phyloP scores from a whole-genome alignment of 1,140 invertebrate species.

The Hermetia illucens region DNA sequence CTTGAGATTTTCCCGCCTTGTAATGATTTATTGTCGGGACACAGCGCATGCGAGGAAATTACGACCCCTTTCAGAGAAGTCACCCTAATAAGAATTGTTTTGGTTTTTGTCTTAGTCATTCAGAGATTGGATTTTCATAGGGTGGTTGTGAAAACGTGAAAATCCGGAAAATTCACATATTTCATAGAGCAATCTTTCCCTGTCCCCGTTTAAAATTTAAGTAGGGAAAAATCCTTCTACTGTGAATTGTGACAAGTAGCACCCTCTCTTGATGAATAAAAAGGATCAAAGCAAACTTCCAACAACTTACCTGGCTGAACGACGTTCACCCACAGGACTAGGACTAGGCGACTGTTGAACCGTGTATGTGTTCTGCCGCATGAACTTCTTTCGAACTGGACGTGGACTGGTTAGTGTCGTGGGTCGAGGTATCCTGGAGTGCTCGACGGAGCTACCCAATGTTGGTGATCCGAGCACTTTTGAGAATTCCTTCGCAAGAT shows the following conservation, averaged over 20 bases:
- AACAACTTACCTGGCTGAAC: conserved; percentile 13
- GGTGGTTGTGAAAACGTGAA: too few species aligned
- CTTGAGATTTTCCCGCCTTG: too few species aligned
- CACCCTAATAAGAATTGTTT: too few species aligned
- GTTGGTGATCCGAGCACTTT: conserved; percentile 9
- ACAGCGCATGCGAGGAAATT: too few species aligned
- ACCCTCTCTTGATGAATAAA: too few species aligned
- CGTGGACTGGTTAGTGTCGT: conserved; percentile 28
- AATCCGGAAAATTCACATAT: not conserved
- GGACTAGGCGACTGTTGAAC: conserved; percentile 12
- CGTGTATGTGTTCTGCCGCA: conserved; percentile 36
- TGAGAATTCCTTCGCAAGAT: conserved; percentile 35
- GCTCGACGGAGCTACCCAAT: conserved; percentile 7
- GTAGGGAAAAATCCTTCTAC: too few species aligned
- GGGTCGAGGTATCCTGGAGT: conserved; percentile 32
- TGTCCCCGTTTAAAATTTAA: not conserved
- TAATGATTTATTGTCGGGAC: too few species aligned
- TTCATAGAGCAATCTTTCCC: not conserved
- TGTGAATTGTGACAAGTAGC: too few species aligned
- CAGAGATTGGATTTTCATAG: too few species aligned
- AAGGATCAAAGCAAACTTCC: too few species aligned
- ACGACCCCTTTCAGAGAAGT: too few species aligned
- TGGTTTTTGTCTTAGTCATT: too few species aligned
- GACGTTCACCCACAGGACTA: conserved; percentile 11
- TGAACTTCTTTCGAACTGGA: conserved; percentile 29